Evolutionary conservation across 2,888 invertebrate species (phyloP).

Genomic region (Acanthococcus lagerstroemiae): DNA sequence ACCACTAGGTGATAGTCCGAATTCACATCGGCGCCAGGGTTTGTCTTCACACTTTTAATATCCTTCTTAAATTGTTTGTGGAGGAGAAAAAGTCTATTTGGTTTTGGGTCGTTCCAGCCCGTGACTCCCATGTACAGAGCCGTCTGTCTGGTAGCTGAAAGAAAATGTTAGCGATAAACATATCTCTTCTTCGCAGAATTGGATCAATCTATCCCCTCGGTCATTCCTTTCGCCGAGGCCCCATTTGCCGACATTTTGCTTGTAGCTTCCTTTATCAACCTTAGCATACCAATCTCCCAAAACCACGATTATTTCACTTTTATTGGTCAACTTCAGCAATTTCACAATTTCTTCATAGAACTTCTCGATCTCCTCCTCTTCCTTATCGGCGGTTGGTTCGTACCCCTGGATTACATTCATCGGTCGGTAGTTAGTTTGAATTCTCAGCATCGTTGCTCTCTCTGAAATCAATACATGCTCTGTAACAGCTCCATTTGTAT

Average conservation of each 20-base stretch:
- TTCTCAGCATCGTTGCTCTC: background rate
- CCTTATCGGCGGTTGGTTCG: too few species aligned
- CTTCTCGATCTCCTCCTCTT: background rate
- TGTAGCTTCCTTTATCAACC: background rate
- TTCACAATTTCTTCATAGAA: background rate
- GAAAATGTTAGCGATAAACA: too few species aligned
- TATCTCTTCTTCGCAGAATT: background rate
- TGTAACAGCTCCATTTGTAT: too few species aligned
- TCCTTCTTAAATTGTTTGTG: background rate
- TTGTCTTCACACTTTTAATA: background rate
- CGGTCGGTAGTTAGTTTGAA: background rate
- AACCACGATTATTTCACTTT: background rate
- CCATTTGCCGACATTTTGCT: background rate
- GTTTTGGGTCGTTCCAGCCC: too few species aligned
- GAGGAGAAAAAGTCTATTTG: background rate
- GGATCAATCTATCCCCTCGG: background rate
- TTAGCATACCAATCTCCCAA: background rate
- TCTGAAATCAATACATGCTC: too few species aligned
- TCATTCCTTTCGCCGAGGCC: background rate
- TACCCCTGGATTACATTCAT: background rate
- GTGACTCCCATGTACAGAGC: too few species aligned
- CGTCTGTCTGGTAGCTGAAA: too few species aligned
- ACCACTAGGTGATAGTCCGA: background rate
- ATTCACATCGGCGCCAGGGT: background rate
- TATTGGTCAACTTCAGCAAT: background rate